Percentiles rank a stretch among this genome's conserved stretches.
phyloP scores from a whole-genome alignment of 2,113 vertebrate species.

The Microtus oregoni region DNA sequence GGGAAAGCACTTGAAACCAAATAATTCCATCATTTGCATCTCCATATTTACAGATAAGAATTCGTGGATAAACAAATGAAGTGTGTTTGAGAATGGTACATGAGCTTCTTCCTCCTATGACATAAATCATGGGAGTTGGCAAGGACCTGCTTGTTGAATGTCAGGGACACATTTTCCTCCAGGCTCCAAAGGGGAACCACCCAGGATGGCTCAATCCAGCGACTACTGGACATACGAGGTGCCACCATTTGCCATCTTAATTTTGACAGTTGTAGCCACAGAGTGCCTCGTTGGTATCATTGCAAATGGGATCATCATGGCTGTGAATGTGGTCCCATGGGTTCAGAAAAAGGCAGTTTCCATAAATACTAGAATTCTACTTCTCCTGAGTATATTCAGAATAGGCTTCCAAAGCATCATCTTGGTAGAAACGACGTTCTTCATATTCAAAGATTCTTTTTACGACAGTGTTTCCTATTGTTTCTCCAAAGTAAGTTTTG shows the following conservation, averaged over 20 bases:
- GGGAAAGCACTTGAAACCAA: slow-evolving; percentile 45
- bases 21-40: slow-evolving; percentile 69
- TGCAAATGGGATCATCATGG: slow-evolving; percentile 62
- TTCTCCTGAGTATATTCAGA: slow-evolving; percentile 68
- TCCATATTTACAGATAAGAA: slow-evolving; percentile 50
- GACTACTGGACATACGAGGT: background rate
- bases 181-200: background rate
- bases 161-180: background rate
- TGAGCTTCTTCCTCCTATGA: slow-evolving; percentile 39
- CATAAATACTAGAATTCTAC: slow-evolving; percentile 56
- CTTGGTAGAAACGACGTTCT: slow-evolving; percentile 47
- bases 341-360: slow-evolving; percentile 59
- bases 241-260: background rate
- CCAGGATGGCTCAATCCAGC: slow-evolving; percentile 14
- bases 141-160: background rate
- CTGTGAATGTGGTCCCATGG: slow-evolving; percentile 42
- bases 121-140: background rate
- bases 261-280: background rate
- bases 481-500: slow-evolving; percentile 30
- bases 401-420: slow-evolving; percentile 62
- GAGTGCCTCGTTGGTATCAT: slow-evolving; percentile 50
- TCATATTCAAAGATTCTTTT: background rate
- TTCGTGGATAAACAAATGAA: slow-evolving; percentile 72
- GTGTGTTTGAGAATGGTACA: slow-evolving; percentile 49
- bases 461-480: background rate